A percentile compares a stretch with the other conserved stretches of the same genome.
Conservation (phyloP, 2,797 vertebrate genomes). For the Halcyon badia region DNA sequence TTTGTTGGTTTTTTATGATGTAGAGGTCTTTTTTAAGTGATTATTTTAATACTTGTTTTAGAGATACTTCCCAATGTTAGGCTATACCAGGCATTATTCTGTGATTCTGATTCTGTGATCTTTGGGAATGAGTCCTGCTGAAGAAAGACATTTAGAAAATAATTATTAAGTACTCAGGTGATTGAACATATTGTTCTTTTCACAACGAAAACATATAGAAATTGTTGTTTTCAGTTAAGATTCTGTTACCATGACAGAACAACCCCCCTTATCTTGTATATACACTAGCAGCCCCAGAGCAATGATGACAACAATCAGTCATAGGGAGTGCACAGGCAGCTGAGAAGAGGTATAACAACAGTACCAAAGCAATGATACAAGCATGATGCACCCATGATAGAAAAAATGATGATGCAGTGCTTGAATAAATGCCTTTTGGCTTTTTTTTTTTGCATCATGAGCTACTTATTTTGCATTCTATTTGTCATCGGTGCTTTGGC, state of each 20-base stretch:
- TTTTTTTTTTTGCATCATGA: conserved; percentile 45
- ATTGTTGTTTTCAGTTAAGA: background rate
- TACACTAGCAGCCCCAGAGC: background rate
- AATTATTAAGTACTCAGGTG: background rate
- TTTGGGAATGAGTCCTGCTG: background rate
- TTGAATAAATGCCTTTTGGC: background rate
- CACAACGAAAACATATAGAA: background rate
- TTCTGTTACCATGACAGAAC: background rate
- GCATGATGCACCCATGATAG: background rate
- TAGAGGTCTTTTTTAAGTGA: background rate
- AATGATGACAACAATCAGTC: background rate
- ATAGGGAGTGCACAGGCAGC: background rate
- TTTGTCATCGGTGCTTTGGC: conserved; percentile 36
- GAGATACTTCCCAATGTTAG: background rate
- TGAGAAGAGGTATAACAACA: background rate
- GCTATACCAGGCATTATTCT: background rate
- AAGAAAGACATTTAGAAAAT: background rate
- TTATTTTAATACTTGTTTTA: background rate
- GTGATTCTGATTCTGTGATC: too few relatives aligned
- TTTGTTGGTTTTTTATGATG: background rate
- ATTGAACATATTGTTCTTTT: background rate
- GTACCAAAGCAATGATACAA: background rate
- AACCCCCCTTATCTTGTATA: background rate
- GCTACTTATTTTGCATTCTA: conserved; percentile 64
- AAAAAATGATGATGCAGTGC: background rate